phyloP scores from a whole-genome alignment of 2,888 invertebrate species.

The Drosophila borborema region DNA sequence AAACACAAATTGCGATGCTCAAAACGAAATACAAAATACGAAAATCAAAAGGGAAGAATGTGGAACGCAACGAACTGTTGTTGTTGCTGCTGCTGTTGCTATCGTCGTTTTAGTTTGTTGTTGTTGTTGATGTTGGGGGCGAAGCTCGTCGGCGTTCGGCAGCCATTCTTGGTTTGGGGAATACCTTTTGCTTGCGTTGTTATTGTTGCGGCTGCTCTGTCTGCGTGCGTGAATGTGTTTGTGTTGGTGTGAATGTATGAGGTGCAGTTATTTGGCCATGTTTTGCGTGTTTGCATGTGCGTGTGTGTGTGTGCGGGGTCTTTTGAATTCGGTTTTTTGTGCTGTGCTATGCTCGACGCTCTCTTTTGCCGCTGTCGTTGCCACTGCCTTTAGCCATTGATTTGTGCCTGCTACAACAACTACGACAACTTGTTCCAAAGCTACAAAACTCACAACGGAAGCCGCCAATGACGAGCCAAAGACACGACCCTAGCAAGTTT shows the following conservation, averaged over 20 bases:
- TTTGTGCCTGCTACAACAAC: slow-evolving; percentile 58
- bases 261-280: slow-evolving; percentile 76
- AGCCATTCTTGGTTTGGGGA: slow-evolving; percentile 75
- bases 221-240: slow-evolving; percentile 9
- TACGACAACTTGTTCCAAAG: slow-evolving; percentile 62
- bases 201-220: slow-evolving; percentile 22
- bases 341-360: slow-evolving; percentile 48
- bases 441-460: slow-evolving; percentile 66
- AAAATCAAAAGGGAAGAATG: slow-evolving; percentile 72
- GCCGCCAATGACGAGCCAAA: slow-evolving; percentile 76
- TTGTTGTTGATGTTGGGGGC: slow-evolving; percentile 54
- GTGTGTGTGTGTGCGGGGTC: slow-evolving; percentile 18
- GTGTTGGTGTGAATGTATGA: slow-evolving; percentile 15
- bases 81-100: slow-evolving; percentile 20
- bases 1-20: slow-evolving; percentile 66
- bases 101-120: slow-evolving; percentile 14
- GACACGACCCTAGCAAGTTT: slow-evolving; percentile 60
- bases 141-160: slow-evolving; percentile 48
- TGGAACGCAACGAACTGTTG: slow-evolving; percentile 65
- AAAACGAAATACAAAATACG: slow-evolving; percentile 39
- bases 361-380: slow-evolving; percentile 38
- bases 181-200: slow-evolving; percentile 67
- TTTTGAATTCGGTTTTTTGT: slow-evolving; percentile 25
- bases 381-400: slow-evolving; percentile 59
- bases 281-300: slow-evolving; percentile 21